A percentile compares a stretch with the other conserved stretches of the same genome.
Evolutionary conservation across 2,888 invertebrate species (phyloP).

Genomic region (Busseola fusca): DNA sequence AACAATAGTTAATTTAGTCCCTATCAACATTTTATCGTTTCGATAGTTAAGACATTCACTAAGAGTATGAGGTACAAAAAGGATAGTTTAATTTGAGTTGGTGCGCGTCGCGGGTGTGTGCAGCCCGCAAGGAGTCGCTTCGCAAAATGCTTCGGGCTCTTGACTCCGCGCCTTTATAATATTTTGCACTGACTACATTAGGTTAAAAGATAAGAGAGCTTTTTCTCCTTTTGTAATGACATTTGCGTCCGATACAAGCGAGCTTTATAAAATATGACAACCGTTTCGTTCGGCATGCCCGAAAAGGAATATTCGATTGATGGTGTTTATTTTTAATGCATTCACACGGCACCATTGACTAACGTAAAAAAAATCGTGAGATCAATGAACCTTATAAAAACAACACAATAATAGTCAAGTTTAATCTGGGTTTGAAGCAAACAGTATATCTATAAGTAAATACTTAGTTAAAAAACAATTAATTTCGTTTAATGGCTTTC

Average conservation of each 20-base stretch:
- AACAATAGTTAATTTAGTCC: conserved; percentile 73
- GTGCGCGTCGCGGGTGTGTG: conserved; percentile 80
- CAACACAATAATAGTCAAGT: not conserved
- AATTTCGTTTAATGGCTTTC: conserved; percentile 3
- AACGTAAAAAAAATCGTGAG: conserved; percentile 64
- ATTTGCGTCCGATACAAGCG: conserved; percentile 74
- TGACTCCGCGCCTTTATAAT: conserved; percentile 85
- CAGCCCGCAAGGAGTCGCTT: conserved; percentile 84
- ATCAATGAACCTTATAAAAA: conserved; percentile 70
- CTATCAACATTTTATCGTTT: conserved; percentile 71
- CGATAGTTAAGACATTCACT: conserved; percentile 71
- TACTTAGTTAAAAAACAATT: conserved; percentile 3
- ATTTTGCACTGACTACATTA: conserved; percentile 84
- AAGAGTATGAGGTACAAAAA: conserved; percentile 54
- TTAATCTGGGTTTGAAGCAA: not conserved
- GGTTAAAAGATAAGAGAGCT: conserved; percentile 85
- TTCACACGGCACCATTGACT: conserved; percentile 65
- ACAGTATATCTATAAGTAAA: not conserved
- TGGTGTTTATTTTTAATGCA: conserved; percentile 71
- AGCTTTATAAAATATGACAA: conserved; percentile 80
- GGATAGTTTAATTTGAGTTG: conserved; percentile 43
- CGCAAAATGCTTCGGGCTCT: conserved; percentile 84
- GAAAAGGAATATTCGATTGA: conserved; percentile 73
- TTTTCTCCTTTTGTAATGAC: conserved; percentile 85
- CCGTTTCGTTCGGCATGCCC: conserved; percentile 72